A percentile compares a stretch with the other conserved stretches of the same genome.
phyloP scores from a whole-genome alignment of 1,140 invertebrate genomes.

The Phortica variegata region DNA sequence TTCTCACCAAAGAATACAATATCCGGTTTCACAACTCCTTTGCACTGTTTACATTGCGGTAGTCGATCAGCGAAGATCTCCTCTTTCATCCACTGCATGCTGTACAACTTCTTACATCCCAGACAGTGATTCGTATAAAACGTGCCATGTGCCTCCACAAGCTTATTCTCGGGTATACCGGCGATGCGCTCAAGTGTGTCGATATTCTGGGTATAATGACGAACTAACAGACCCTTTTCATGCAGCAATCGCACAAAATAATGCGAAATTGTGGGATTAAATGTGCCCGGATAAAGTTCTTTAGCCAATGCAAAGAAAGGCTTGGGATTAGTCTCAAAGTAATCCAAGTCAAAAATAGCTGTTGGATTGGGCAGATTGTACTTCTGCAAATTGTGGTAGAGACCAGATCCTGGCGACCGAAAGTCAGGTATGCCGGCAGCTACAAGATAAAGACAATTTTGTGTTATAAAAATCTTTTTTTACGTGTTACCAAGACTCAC shows the following conservation, averaged over 20 bases:
- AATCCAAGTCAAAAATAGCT: conserved; percentile 91
- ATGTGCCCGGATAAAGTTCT: conserved; percentile 79
- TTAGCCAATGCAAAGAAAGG: conserved; percentile 86
- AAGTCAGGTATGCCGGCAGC: conserved; percentile 95
- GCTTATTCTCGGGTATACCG: conserved; percentile 79
- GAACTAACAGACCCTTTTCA: conserved; percentile 76
- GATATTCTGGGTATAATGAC: conserved; percentile 93
- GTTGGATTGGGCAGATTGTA: conserved; percentile 92
- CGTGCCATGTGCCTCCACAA: conserved; percentile 93
- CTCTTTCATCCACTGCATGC: conserved; percentile 75
- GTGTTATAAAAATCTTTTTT: background rate
- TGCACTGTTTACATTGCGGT: conserved; percentile 71
- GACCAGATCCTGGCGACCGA: conserved; percentile 83
- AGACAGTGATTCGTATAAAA: conserved; percentile 88
- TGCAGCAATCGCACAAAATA: conserved; percentile 80
- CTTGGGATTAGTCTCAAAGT: conserved; percentile 77
- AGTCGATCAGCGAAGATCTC: conserved; percentile 72
- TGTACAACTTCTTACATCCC: conserved; percentile 72
- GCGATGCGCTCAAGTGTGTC: conserved; percentile 88
- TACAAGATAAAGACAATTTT: conserved; percentile 56
- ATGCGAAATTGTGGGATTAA: conserved; percentile 80
- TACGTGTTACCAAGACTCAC: conserved; percentile 61
- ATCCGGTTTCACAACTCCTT: conserved; percentile 86
- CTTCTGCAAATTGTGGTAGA: conserved; percentile 91
- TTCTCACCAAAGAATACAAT: conserved; percentile 94